Evolutionary conservation across 1,140 invertebrate genomes (phyloP).

Genomic region (Euschistus heros): DNA sequence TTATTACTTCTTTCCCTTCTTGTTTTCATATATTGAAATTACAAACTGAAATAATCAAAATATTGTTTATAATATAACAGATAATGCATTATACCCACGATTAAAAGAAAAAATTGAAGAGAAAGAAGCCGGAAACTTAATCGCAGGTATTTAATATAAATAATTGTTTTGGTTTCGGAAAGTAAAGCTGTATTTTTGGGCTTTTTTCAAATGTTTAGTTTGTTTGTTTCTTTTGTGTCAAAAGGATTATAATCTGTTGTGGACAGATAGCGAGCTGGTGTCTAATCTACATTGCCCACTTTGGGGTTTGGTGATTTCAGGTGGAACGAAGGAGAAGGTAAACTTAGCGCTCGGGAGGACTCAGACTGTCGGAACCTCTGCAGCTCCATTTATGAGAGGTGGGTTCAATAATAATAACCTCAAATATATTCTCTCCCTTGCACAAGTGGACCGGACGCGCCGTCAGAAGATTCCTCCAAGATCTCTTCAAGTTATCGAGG

Average conservation of each 20-base stretch:
- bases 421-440: slow-evolving; percentile 4
- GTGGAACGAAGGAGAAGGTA: not conserved
- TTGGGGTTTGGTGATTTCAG: slow-evolving; percentile 13
- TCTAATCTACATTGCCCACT: not conserved
- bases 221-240: not conserved
- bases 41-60: no score
- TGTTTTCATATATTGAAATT: no score
- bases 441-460: not conserved
- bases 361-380: not conserved
- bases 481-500: slow-evolving; percentile 3
- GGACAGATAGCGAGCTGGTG: not conserved
- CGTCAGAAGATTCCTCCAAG: not conserved
- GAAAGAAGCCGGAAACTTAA: slow-evolving; percentile 11
- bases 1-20: not conserved
- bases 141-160: slow-evolving; percentile 9
- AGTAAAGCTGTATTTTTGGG: not conserved
- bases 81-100: not conserved
- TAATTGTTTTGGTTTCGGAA: slow-evolving; percentile 15
- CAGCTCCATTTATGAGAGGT: slow-evolving; percentile 3
- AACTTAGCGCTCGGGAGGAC: no score
- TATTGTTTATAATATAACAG: not conserved
- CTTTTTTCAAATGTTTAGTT: not conserved
- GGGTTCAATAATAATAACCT: slow-evolving; percentile 15
- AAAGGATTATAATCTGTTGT: not conserved
- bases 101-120: not conserved